Evolutionary conservation across 2,888 invertebrate genomes (phyloP).

Genomic region (Oligia latruncula): DNA sequence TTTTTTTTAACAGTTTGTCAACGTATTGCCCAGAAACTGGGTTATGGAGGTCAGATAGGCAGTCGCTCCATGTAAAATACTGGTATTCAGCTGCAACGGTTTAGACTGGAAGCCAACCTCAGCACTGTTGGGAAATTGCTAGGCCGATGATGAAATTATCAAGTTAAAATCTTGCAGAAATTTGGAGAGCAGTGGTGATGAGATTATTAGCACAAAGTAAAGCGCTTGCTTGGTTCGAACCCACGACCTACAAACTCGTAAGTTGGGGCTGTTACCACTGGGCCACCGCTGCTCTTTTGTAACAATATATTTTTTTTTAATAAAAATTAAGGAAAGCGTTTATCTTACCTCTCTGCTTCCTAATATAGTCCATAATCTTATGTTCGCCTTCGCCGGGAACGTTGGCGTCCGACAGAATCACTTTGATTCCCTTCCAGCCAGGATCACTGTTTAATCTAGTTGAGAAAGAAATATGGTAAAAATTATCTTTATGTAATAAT

Average conservation of each 20-base stretch:
- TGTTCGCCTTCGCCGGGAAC: slow-evolving; percentile 99
- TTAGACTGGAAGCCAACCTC: background rate
- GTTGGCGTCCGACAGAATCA: slow-evolving; percentile 99
- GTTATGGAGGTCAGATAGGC: background rate
- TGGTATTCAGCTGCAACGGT: background rate
- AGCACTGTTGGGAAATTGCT: background rate
- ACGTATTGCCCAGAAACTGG: background rate
- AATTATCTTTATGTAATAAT: background rate
- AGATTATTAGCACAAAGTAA: too few species aligned
- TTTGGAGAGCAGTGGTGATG: too few species aligned
- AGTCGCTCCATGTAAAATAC: background rate
- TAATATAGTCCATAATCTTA: slow-evolving; percentile 99
- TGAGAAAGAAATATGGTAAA: slow-evolving; percentile 61
- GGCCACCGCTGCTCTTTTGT: background rate
- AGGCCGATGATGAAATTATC: background rate
- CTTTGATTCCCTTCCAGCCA: slow-evolving; percentile 98
- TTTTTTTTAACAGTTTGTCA: background rate
- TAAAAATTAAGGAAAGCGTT: background rate
- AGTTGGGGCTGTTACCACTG: background rate
- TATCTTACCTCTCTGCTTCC: slow-evolving; percentile 95
- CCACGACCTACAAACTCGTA: too few species aligned
- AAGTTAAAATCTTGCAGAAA: background rate
- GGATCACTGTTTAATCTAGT: slow-evolving; percentile 96
- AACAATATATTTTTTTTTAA: too few species aligned
- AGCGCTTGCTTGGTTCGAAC: too few species aligned